These are phyloP conservation scores for Meandrina meandrites DNA, from an alignment of 92 coral and sea anemone species.

Conservation along the genomic window DNA sequence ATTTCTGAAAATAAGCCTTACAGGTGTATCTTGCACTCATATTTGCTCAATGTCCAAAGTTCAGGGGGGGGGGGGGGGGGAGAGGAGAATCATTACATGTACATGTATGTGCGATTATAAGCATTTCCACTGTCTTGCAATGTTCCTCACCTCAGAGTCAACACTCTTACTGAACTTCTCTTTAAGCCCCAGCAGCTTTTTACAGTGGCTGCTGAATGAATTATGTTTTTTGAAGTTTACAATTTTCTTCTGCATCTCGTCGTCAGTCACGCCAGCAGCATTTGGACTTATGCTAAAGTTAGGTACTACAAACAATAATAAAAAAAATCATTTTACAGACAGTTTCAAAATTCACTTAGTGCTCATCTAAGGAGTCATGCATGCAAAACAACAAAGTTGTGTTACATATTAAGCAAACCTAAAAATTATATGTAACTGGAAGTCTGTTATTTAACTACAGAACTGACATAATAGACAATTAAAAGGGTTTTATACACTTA, in stretches of 20 bases:
- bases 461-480: too few relatives aligned
- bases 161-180: neutral
- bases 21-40: too few relatives aligned
- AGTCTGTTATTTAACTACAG: too few relatives aligned
- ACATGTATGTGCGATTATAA: too few relatives aligned
- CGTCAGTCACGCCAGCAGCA: constrained; percentile 10
- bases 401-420: too few relatives aligned
- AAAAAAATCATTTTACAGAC: neutral
- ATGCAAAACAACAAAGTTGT: neutral
- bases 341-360: neutral
- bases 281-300: neutral
- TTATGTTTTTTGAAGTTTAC: neutral
- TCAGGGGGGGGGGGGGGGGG: too few relatives aligned
- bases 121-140: neutral
- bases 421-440: too few relatives aligned
- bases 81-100: too few relatives aligned
- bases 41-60: too few relatives aligned
- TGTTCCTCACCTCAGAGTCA: constrained; percentile 15
- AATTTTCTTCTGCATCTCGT: constrained; percentile 26
- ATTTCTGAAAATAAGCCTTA: too few relatives aligned
- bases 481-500: too few relatives aligned
- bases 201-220: constrained; percentile 38
- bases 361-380: neutral
- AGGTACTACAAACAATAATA: neutral
- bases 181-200: constrained; percentile 7